Percentiles rank a stretch among this genome's conserved stretches.
Conservation (phyloP, 2,888 invertebrate genomes). For the Nineta flava region DNA sequence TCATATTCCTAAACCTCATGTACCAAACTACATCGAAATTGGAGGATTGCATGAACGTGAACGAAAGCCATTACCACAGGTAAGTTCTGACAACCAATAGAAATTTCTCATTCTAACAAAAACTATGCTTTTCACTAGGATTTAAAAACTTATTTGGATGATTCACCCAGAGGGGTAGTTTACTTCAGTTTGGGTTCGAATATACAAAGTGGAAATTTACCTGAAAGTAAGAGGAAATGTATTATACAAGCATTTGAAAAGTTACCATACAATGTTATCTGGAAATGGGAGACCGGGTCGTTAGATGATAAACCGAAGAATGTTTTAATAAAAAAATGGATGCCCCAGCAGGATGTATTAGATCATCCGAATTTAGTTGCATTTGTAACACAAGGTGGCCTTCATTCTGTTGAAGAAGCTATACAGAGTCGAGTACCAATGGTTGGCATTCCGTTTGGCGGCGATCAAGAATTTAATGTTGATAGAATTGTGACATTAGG, state of each 20-base stretch:
- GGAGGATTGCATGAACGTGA: constrained; percentile 33
- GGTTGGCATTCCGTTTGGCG: no score
- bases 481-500: constrained; percentile 8
- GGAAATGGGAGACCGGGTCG: constrained; percentile 20
- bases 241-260: constrained; percentile 18
- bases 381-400: no score
- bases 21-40: constrained; percentile 26
- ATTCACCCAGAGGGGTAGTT: constrained; percentile 18
- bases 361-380: constrained; percentile 15
- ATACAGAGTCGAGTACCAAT: no score
- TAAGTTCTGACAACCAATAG: no score
- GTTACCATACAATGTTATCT: constrained; percentile 19
- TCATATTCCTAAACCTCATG: no score
- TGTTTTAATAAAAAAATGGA: constrained; percentile 12
- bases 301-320: constrained; percentile 15
- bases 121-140: constrained; percentile 12
- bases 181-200: constrained; percentile 22
- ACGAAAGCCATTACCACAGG: constrained; percentile 17
- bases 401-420: no score
- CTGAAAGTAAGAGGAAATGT: constrained; percentile 13
- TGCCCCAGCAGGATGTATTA: constrained; percentile 5
- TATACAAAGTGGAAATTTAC: constrained; percentile 16
- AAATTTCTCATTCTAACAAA: background rate
- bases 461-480: no score
- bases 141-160: constrained; percentile 18